phyloP scores from a whole-genome alignment of 1,140 invertebrate genomes.

The Drosophila pseudoobscura region DNA sequence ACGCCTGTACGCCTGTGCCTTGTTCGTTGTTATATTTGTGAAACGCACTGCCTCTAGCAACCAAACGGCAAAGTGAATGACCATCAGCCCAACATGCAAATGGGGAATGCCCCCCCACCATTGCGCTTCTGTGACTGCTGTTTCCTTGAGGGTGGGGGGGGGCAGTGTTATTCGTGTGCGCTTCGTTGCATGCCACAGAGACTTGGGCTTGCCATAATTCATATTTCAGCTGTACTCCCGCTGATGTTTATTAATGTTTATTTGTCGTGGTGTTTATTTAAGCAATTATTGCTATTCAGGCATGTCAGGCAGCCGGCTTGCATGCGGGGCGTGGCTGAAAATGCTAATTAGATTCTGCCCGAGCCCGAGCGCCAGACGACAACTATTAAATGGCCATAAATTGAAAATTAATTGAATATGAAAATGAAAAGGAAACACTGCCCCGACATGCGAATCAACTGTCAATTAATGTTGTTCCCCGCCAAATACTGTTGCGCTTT shows the following conservation, averaged over 20 bases:
- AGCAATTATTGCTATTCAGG: constrained; percentile 64
- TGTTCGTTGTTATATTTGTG: neutral
- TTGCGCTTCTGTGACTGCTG: neutral
- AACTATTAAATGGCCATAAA: constrained; percentile 43
- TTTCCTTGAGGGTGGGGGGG: constrained; percentile 17
- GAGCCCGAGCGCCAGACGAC: neutral
- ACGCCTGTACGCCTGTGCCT: too few species aligned
- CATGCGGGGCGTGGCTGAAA: constrained; percentile 22
- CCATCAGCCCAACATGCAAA: constrained; percentile 36
- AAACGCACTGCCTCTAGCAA: constrained; percentile 30
- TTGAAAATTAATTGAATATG: constrained; percentile 26
- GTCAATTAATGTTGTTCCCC: constrained; percentile 41
- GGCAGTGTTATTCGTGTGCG: constrained; percentile 26
- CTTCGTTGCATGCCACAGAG: constrained; percentile 64
- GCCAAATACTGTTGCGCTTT: constrained; percentile 38
- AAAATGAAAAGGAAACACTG: constrained; percentile 30
- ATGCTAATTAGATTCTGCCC: constrained; percentile 61
- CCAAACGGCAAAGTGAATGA: constrained; percentile 40
- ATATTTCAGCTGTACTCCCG: constrained; percentile 15
- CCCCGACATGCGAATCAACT: constrained; percentile 47
- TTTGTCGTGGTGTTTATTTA: constrained; percentile 71
- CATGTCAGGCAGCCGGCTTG: constrained; percentile 23
- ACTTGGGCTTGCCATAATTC: constrained; percentile 47
- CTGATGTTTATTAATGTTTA: constrained; percentile 70
- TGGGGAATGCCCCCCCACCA: constrained; percentile 5